Percentiles rank a stretch among this genome's conserved stretches.
These are phyloP conservation scores for Ochropacha duplaris DNA, from an alignment of 2,888 invertebrate species.

Conservation along the genomic window DNA sequence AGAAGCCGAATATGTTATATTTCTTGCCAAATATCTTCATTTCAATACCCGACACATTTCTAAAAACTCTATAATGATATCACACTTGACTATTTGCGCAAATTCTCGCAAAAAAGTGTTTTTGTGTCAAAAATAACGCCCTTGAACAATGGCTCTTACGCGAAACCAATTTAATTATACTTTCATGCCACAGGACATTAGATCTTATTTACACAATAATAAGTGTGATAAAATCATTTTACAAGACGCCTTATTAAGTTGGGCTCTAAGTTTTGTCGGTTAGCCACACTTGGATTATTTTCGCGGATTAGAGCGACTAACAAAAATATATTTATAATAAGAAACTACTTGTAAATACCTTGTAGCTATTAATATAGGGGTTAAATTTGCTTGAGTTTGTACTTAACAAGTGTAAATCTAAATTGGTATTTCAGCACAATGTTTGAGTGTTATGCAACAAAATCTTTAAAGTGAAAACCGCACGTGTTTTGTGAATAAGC, in stretches of 20 bases:
- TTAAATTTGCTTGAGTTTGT: background rate
- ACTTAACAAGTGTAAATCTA: background rate
- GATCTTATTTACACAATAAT: background rate
- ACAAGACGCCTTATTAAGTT: background rate
- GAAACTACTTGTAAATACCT: background rate
- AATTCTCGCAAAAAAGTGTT: conserved; percentile 39
- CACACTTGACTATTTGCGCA: conserved; percentile 45
- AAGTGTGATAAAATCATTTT: background rate
- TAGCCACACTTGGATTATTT: conserved; percentile 4
- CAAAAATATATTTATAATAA: background rate
- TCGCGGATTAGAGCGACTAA: background rate
- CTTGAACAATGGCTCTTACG: conserved; percentile 7
- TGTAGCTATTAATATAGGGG: background rate
- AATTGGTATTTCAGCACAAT: background rate
- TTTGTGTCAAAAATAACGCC: conserved; percentile 53
- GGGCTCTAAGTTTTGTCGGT: background rate
- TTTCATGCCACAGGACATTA: background rate
- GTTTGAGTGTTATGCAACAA: conserved; percentile 1
- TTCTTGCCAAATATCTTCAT: conserved; percentile 19
- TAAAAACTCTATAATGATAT: conserved; percentile 25
- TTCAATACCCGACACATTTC: conserved; percentile 21
- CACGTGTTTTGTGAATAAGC: background rate
- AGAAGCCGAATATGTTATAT: conserved; percentile 3
- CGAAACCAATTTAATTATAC: background rate
- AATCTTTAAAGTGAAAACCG: background rate